phyloP scores from a whole-genome alignment of 1,140 invertebrate species.

The Pseudoatta argentina region DNA sequence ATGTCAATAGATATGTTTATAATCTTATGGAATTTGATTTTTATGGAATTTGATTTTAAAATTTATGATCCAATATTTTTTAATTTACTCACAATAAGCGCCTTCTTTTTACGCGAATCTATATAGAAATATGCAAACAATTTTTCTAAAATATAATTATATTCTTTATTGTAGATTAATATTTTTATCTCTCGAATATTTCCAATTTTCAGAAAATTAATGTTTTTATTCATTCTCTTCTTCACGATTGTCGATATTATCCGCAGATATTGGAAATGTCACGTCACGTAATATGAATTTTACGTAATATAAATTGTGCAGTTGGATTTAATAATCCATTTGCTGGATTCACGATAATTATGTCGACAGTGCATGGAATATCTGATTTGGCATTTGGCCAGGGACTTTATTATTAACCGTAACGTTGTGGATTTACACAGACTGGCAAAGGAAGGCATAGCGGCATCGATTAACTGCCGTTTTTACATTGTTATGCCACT shows the following conservation, averaged over 20 bases:
- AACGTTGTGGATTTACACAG: conserved; percentile 62
- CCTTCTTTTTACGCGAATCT: background rate
- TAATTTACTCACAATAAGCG: background rate
- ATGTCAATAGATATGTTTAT: background rate
- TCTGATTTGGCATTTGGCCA: conserved; percentile 69
- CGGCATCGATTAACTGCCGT: conserved; percentile 39
- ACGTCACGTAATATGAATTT: conserved; percentile 43
- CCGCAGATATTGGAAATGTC: conserved; percentile 37
- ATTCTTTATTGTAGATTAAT: background rate
- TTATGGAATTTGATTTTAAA: background rate
- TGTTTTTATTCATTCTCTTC: conserved; percentile 14
- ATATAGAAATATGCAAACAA: background rate
- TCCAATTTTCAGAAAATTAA: conserved; percentile 28
- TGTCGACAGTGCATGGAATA: conserved; percentile 60
- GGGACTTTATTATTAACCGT: conserved; percentile 75
- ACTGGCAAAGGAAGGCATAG: conserved; percentile 19
- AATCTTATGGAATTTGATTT: no score
- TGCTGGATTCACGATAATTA: conserved; percentile 64
- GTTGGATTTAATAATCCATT: conserved; percentile 59
- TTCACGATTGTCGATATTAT: conserved; percentile 22
- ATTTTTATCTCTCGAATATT: background rate
- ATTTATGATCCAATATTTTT: background rate
- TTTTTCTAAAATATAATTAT: conserved; percentile 9
- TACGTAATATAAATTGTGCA: conserved; percentile 48
- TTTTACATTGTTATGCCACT: conserved; percentile 19